Evolutionary conservation across 2,888 invertebrate genomes (phyloP).

Genomic region (Helobdella robusta): DNA sequence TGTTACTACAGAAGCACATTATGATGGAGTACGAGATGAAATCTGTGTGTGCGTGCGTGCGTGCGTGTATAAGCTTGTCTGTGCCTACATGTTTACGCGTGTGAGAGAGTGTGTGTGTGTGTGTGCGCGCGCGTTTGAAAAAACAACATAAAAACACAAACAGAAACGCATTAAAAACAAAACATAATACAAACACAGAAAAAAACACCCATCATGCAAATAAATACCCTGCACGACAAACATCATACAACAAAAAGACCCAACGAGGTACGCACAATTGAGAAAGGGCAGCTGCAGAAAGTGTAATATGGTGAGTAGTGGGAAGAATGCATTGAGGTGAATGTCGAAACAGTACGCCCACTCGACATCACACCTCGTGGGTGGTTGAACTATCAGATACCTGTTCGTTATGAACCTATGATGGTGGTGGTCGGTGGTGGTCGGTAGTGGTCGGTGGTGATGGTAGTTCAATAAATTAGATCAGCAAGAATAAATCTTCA

Average conservation of each 20-base stretch:
- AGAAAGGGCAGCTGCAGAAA: conserved; percentile 75
- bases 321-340: conserved; percentile 95
- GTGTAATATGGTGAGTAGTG: conserved; percentile 84
- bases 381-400: conserved; percentile 50
- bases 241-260: no score
- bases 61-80: no score
- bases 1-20: conserved; percentile 74
- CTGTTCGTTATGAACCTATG: conserved; percentile 70
- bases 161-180: no score
- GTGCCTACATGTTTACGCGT: no score
- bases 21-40: conserved; percentile 69
- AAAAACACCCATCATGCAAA: no score
- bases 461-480: background rate
- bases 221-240: no score
- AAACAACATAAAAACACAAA: no score
- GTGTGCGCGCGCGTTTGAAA: no score
- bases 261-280: conserved; percentile 43
- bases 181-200: no score
- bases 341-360: conserved; percentile 99
- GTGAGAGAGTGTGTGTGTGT: no score
- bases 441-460: background rate
- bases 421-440: background rate
- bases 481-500: no score
- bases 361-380: conserved; percentile 64
- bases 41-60: no score